A percentile compares a stretch with the other conserved stretches of the same genome.
Evolutionary conservation across 2,888 invertebrate genomes (phyloP).

Genomic region (Pseudococcus longispinus): DNA sequence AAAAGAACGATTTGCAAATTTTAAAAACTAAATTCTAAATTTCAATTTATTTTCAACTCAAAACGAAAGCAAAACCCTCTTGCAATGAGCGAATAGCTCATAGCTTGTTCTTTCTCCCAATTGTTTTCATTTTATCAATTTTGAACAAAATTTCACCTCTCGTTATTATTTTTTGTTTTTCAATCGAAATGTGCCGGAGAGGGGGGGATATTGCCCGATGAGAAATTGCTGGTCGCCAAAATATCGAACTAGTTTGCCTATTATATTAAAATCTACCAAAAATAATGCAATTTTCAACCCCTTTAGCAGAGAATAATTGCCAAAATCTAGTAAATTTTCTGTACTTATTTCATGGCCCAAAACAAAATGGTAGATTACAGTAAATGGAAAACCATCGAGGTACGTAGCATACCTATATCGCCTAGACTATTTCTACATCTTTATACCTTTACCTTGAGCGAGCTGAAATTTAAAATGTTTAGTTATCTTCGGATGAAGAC

Average conservation of each 20-base stretch:
- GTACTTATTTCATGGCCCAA: neutral
- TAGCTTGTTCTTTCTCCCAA: no score
- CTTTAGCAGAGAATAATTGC: neutral
- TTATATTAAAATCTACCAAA: no score
- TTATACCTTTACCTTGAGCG: neutral
- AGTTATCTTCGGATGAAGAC: slow-evolving; percentile 52
- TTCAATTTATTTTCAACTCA: no score
- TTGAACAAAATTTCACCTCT: no score
- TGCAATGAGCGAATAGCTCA: no score
- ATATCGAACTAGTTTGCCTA: neutral
- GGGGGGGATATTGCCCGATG: neutral
- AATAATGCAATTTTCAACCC: neutral
- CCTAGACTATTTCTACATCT: neutral
- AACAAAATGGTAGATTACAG: slow-evolving; percentile 46
- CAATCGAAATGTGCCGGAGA: no score
- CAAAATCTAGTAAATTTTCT: slow-evolving; percentile 8
- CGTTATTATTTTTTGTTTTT: no score
- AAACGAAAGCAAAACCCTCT: no score
- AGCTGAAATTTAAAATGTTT: neutral
- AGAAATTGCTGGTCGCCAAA: neutral
- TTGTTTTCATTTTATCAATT: no score
- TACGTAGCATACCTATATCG: neutral
- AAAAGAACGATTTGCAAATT: no score
- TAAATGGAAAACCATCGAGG: slow-evolving; percentile 48
- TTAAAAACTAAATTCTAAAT: no score